Evolutionary conservation across 2,797 vertebrate species (phyloP), one percentile per base, ranked within the genome.

Genomic region (Pyrrhura leucotis): DNA sequence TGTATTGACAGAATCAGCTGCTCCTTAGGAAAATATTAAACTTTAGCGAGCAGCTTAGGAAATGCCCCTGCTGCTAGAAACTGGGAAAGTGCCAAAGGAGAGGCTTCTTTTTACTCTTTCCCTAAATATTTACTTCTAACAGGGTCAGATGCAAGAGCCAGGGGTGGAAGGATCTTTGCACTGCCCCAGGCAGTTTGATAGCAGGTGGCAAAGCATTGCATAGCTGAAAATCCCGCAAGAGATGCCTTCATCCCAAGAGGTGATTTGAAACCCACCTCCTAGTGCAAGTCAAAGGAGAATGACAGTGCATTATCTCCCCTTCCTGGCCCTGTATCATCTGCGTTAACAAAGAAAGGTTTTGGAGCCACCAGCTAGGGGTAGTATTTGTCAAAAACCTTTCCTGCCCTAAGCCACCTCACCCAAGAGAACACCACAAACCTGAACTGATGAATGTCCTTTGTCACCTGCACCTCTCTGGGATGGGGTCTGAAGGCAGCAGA

Each of bases 281-380:
- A 72, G 45, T 5, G 16, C 5, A 72, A 77, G 42, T 33, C n/a
- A 25, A 45, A 47, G 35, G 51, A 77, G 53, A 35, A 66, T 1
- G 2, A 25, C 37, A 28, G n/a, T 0, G 3, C 1, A 0, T 65
- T 56, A 22, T 56, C 53, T 33, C 20, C 53, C 20, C n/a, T 56
- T 50, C 17, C 61, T 73, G 42, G 61, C 42, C 62, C 54, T 33
- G 4, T 28, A 18, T 66, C 19, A 37, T 31, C 48, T 21, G 10
- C 12, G 15, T n/a, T 68, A 56, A 58, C 1, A 4, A 39, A 48
- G 23, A 31, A 73, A 21, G 45, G 28, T 73, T 56, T 50, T 1
- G 1, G 26, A 84, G 48, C 25, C 12, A 29, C n/a, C 29, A 63
- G 16, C 48, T 12, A 40, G 33, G 19, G 29, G 35, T 9, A 31